Base-by-base conservation (phyloP, 2,888 invertebrate species). In the Scaptomyza caliginosa region DNA sequence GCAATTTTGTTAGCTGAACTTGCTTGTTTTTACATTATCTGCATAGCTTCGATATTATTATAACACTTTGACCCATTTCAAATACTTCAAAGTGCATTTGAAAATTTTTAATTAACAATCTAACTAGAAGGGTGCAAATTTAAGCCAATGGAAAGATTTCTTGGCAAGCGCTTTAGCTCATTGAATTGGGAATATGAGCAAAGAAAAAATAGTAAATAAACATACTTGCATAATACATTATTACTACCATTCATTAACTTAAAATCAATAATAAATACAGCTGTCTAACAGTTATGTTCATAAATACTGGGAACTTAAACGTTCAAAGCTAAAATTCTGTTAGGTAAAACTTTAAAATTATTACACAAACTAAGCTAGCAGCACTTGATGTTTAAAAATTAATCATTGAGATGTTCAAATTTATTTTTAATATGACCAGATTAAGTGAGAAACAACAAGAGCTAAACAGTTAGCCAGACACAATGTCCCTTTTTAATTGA, bases 401-500 rank as follows among this genome's bases (percentile, higher is more conserved):
- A 7, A n/a, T n/a, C 3, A 36, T 5, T 17, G n/a, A n/a, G 11
- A 23, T 16, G 8, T 16, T 51, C 3, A 42, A 23, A 5, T 3
- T 13, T 2, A 3, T 10, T 39, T 43, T 23, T 16, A n/a, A 10
- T n/a, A 13, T 23, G 21, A 11, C 19, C 50, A 28, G 26, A 19
- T 39, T 58, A 49, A 58, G 46, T 26, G 23, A n/a, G n/a, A n/a
- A n/a, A n/a, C n/a, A n/a, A 21, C 40, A 39, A 45, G 13, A 24
- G 16, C 17, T 13, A 52, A 34, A 24, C 10, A 17, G 24, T 19
- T 32, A 10, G 16, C 46, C 58, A 62, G 70, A 64, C 79, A 63
- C 55, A 45, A 30, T 45, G 38, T 23, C 21, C 21, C 39, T 62
- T 58, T 58, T 54, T 58, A 79, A 77, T 68, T 74, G 80, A 64